Base-by-base conservation (phyloP, 1,140 invertebrate species). In the Drosophila sturtevanti region DNA sequence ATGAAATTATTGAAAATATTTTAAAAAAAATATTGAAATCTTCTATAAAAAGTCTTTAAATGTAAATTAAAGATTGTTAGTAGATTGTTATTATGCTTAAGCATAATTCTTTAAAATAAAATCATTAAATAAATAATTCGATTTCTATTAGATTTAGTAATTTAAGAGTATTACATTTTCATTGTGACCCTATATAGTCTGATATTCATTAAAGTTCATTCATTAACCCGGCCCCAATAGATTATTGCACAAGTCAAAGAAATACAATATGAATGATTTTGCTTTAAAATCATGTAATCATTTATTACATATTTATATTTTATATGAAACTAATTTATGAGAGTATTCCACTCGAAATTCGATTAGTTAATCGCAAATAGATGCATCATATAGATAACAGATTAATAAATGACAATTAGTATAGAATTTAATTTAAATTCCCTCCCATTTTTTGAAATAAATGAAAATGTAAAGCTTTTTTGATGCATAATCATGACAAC, bases 181-280 rank as follows among this genome's bases (percentile, higher is more conserved):
- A 7, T 7, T 31, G 27, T 31, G 7, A 7, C n/a, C n/a, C 1
- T 31, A 6, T 31, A 6, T 31, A 1, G 2, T 31, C 27, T 31
- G 27, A 31, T 31, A 31, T 31, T 6, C 27, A 4, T 31, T 31
- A 31, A 31, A 48, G 41, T 48, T 48, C 41, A 21, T 48, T 21
- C 41, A 48, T 48, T 48, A 10, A 14, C 7, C 14, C 9, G 52
- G n/a, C 52, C 52, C 27, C 41, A 48, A 55, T 34, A 16, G 14
- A 55, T 31, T 24, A 55, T 31, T 55, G 52, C 24, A 31, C 52
- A 31, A 55, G 52, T 55, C n/a, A 31, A 55, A 55, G 52, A 31
- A 55, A 31, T 55, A 16, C 52, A 31, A 16, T 16, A 10, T 0
- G 16, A 48, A 21, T 48, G 16, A 48, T 21, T 48, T 48, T 3